Conservation (phyloP, 2,113 vertebrate species). For the Setophaga kirtlandii region DNA sequence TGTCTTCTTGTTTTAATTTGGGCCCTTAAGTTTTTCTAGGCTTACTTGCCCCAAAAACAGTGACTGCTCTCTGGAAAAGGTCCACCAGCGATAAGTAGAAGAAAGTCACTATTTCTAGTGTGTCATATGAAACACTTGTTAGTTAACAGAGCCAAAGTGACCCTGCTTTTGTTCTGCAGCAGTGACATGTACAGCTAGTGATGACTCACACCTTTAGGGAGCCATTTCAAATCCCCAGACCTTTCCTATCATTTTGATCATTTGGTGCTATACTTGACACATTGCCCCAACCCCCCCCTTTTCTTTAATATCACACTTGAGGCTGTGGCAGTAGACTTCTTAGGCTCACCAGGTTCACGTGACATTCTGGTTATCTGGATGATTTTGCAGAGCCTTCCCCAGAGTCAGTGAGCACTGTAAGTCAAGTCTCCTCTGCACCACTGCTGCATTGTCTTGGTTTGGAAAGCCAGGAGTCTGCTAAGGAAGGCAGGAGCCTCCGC, state of each 20-base stretch:
- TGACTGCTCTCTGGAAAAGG: background rate
- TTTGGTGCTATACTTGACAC: background rate
- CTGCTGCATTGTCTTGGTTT: background rate
- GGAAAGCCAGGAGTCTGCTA: too few relatives aligned
- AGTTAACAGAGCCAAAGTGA: background rate
- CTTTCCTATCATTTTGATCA: background rate
- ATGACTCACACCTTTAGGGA: background rate
- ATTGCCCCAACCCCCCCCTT: fast-evolving
- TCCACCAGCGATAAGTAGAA: background rate
- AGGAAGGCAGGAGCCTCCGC: too few relatives aligned
- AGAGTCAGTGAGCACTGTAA: background rate
- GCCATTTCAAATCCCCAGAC: background rate
- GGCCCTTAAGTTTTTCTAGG: background rate
- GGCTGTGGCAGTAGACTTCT: background rate
- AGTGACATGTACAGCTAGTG: background rate
- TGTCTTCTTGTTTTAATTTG: background rate
- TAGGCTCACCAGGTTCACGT: fast-evolving
- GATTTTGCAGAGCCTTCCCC: background rate
- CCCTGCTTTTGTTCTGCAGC: background rate
- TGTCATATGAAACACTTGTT: background rate
- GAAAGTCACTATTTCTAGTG: background rate
- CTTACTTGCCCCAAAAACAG: background rate
- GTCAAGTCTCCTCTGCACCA: background rate
- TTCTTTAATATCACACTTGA: background rate
- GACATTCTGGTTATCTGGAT: background rate